phyloP scores from a whole-genome alignment of 35 echinoderm and acorn worm genomes.

The Patiria miniata region DNA sequence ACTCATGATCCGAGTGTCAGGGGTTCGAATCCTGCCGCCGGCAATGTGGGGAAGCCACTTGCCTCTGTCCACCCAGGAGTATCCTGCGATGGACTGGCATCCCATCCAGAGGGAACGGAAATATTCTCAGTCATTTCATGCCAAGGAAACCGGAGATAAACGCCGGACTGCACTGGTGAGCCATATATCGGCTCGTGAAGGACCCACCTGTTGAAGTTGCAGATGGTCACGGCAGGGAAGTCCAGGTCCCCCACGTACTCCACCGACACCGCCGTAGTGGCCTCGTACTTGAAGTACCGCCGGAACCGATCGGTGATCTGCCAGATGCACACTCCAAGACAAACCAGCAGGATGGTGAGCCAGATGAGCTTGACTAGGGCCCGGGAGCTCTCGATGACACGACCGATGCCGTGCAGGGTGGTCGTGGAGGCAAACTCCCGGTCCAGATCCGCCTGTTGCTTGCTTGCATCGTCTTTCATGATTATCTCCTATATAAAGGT shows the following conservation, averaged over 20 bases:
- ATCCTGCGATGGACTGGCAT: too few species aligned
- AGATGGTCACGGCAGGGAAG: slow-evolving; percentile 44
- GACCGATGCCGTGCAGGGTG: slow-evolving; percentile 25
- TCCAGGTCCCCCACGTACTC: background rate
- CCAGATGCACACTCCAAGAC: slow-evolving; percentile 7
- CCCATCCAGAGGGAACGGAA: too few species aligned
- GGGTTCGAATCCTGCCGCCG: too few species aligned
- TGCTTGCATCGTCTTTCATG: background rate
- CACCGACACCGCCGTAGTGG: background rate
- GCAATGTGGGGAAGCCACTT: too few species aligned
- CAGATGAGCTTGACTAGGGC: background rate
- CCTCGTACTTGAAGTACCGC: background rate
- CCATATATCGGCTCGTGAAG: background rate
- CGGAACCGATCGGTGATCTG: slow-evolving; percentile 19
- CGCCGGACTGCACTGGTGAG: too few species aligned
- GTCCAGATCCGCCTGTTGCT: background rate
- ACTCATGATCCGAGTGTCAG: too few species aligned
- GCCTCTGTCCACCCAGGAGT: too few species aligned
- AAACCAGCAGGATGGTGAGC: background rate
- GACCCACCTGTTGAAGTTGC: slow-evolving; percentile 55
- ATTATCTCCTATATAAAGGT: too few species aligned
- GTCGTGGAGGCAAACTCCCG: slow-evolving; percentile 34
- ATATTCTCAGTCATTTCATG: too few species aligned
- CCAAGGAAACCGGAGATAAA: too few species aligned
- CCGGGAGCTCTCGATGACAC: background rate